Evolutionary conservation across 2,888 invertebrate genomes (phyloP).

Genomic region (Nomada lathburiana): DNA sequence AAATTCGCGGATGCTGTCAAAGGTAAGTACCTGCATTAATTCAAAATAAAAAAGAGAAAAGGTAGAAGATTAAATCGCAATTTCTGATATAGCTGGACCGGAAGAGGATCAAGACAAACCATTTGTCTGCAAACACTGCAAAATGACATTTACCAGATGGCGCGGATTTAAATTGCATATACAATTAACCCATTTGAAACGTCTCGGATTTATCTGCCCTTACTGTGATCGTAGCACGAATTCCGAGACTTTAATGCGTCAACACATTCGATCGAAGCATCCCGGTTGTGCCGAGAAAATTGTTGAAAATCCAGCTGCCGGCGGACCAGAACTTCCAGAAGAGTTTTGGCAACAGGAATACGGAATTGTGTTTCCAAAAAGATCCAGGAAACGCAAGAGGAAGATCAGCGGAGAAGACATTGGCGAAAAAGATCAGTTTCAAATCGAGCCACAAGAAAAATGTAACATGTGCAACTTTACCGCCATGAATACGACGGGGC

Average conservation of each 20-base stretch:
- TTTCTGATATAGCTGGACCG: constrained; percentile 25
- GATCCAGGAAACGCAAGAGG: constrained; percentile 67
- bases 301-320: constrained; percentile 72
- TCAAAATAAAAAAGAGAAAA: not conserved
- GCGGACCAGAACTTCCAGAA: constrained; percentile 72
- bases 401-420: constrained; percentile 44
- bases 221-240: constrained; percentile 81
- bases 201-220: constrained; percentile 76
- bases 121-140: constrained; percentile 80
- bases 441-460: constrained; percentile 36
- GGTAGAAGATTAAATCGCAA: not conserved
- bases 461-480: constrained; percentile 78
- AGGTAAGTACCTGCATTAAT: constrained; percentile 40
- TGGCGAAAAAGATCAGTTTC: constrained; percentile 9
- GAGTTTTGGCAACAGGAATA: constrained; percentile 82
- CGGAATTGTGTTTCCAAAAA: constrained; percentile 69
- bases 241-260: constrained; percentile 74
- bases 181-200: constrained; percentile 78
- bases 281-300: constrained; percentile 70
- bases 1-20: not conserved
- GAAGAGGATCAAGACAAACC: constrained; percentile 44
- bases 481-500: constrained; percentile 73
- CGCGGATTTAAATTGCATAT: constrained; percentile 82
- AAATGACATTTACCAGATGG: constrained; percentile 71
- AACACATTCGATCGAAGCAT: constrained; percentile 79